These are phyloP conservation scores for Cossypha polioptera DNA, from an alignment of 2,797 vertebrate species.

Conservation along the genomic window DNA sequence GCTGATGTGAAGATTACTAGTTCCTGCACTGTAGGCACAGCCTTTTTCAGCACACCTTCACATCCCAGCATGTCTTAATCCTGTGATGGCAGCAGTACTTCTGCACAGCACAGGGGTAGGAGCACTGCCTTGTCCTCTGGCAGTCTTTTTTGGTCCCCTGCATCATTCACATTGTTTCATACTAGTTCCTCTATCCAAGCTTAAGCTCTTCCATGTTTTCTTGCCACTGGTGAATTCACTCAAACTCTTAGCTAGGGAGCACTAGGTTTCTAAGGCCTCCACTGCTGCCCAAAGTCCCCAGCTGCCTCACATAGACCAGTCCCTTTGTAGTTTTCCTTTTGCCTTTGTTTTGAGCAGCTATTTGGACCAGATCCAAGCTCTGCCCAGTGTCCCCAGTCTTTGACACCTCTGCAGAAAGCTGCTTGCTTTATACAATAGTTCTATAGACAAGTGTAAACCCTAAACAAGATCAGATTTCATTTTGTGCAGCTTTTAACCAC, in stretches of 20 bases:
- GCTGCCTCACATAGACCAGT: not conserved
- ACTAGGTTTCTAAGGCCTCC: not conserved
- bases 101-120: not conserved
- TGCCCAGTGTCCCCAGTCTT: rapidly evolving
- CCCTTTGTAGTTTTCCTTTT: not conserved
- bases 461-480: not conserved
- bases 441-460: not conserved
- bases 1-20: not conserved
- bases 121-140: not conserved
- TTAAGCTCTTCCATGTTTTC: not conserved
- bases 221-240: not conserved
- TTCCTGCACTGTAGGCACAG: not conserved
- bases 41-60: rapidly evolving
- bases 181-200: not conserved
- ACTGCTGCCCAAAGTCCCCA: not conserved
- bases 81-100: not conserved
- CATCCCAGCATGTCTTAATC: not conserved
- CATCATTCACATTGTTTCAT: not conserved
- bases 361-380: not conserved
- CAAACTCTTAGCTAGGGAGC: not conserved
- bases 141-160: not conserved
- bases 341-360: rapidly evolving
- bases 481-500: not conserved
- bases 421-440: not conserved
- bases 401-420: not conserved